These are phyloP conservation scores for Condylostylus longicornis DNA, from an alignment of 1,140 invertebrate species.

Conservation along the genomic window DNA sequence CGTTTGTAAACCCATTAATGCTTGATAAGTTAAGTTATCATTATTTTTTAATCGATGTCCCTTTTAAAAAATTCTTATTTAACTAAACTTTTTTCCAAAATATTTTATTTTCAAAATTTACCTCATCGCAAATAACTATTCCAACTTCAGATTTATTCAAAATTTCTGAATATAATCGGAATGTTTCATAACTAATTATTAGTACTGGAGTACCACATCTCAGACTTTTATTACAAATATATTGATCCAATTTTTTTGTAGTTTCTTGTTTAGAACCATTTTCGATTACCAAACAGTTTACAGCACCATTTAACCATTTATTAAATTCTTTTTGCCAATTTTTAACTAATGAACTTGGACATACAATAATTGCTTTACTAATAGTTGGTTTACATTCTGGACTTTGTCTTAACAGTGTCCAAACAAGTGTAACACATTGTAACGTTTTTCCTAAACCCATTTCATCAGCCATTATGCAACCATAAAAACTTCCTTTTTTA, in stretches of 20 bases:
- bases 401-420: constrained; percentile 83
- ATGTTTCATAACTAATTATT: constrained; percentile 98
- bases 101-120: constrained; percentile 21
- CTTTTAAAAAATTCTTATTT: constrained; percentile 24
- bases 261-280: constrained; percentile 80
- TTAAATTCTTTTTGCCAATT: constrained; percentile 99
- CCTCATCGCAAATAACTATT: constrained; percentile 93
- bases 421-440: constrained; percentile 93
- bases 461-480: constrained; percentile 98
- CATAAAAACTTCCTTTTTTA: constrained; percentile 58
- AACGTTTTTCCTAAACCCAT: constrained; percentile 95
- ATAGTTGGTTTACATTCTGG: constrained; percentile 73
- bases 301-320: constrained; percentile 83
- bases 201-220: constrained; percentile 75
- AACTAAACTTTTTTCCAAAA: constrained; percentile 5
- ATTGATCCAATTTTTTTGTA: constrained; percentile 65
- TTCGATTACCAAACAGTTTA: constrained; percentile 80
- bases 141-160: constrained; percentile 86
- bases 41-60: constrained; percentile 94
- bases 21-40: constrained; percentile 96
- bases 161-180: constrained; percentile 79
- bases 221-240: constrained; percentile 44
- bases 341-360: constrained; percentile 93
- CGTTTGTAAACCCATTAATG: constrained; percentile 76
- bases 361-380: constrained; percentile 86